These are phyloP conservation scores for Styela plicata DNA, from an alignment of 23 tunicate genomes.

Conservation along the genomic window DNA sequence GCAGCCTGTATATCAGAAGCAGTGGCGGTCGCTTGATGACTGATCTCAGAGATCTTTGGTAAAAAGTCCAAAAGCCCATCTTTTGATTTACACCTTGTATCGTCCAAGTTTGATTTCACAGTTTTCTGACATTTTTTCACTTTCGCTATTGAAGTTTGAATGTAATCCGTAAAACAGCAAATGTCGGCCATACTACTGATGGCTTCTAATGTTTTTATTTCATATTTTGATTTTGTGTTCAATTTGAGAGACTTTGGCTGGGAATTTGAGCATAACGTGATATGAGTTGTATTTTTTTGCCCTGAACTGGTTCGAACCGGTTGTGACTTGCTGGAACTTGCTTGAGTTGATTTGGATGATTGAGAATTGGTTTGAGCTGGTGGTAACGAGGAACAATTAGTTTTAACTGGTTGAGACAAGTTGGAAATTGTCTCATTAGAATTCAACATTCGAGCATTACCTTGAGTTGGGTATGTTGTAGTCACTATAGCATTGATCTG, in stretches of 20 bases:
- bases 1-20: slow-evolving; percentile 3
- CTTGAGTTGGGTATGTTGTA: too few species aligned
- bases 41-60: background rate
- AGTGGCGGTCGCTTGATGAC: background rate
- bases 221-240: background rate
- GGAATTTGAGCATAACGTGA: background rate
- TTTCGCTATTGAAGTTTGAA: background rate
- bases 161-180: background rate
- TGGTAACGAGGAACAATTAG: too few species aligned
- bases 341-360: background rate
- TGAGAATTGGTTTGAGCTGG: too few species aligned
- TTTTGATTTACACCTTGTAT: slow-evolving; percentile 5
- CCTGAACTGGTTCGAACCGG: background rate
- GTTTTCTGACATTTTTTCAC: background rate
- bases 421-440: too few species aligned
- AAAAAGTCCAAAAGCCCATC: slow-evolving; percentile 9
- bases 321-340: background rate
- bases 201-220: background rate
- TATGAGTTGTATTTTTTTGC: background rate
- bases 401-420: too few species aligned
- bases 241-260: background rate
- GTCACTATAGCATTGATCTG: too few species aligned
- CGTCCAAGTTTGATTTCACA: background rate
- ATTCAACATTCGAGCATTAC: too few species aligned
- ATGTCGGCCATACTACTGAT: background rate